Evolutionary conservation across 2,888 invertebrate genomes (phyloP), one percentile per base, ranked within the genome.

Genomic region (Sericinus montela): DNA sequence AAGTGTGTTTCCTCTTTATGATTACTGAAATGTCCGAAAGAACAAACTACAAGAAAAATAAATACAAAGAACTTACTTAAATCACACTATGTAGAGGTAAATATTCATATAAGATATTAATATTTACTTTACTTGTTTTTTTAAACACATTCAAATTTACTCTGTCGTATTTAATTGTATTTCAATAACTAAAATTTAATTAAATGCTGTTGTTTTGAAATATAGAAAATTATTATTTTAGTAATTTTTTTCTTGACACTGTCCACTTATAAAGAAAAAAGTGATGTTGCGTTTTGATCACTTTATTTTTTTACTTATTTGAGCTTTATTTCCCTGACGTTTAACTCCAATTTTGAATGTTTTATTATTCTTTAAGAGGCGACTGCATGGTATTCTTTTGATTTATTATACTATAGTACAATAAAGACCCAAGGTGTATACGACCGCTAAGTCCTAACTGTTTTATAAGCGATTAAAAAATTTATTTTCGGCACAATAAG

Each of bases 261-360:
- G 49, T 49, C 44, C 44, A 49, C 49, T 49, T 49, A 49, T 49
- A 49, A 45, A 45, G 40, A 45, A 40, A 49, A 36, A 49, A 49
- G 49, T 49, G 39, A 29, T 48, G 49, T 49, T 49, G 40, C 36
- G 28, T 45, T 45, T 45, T 44, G 39, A 35, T 38, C 44, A 29
- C 28, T 41, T 49, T 23, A 28, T 29, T 29, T 23, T 29, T 40
- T 40, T 23, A 16, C 8, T 2, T n/a, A 40, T 29, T 36, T 30
- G 10, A 29, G 36, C 40, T 13, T 34, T 49, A 45, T 19, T 14
- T 1, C 11, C 3, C 7, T 15, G 11, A 5, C 0, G 8, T 49
- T n/a, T 36, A 36, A 40, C 9, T 25, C 40, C 19, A 15, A 23
- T 40, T 40, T 45, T n/a, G 40, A 16, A 7, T 23, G 15, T 19